These are phyloP conservation scores for Heliconius sara DNA, from an alignment of 2,888 invertebrate genomes.

Conservation along the genomic window DNA sequence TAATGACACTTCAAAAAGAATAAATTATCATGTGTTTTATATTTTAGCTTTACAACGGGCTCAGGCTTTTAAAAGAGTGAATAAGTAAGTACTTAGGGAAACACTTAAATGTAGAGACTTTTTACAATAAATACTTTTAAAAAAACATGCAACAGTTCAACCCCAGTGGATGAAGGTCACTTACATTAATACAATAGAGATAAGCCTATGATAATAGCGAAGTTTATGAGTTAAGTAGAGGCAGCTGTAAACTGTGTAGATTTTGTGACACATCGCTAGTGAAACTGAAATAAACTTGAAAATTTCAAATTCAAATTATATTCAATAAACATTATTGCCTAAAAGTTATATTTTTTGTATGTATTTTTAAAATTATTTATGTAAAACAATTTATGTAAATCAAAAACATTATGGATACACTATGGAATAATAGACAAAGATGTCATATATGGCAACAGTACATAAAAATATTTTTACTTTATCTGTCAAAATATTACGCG, in stretches of 20 bases:
- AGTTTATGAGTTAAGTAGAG: not conserved
- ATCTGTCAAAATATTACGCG: no score
- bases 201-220: not conserved
- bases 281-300: not conserved
- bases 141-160: not conserved
- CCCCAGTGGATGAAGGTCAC: not conserved
- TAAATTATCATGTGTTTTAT: not conserved
- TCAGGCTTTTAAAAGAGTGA: not conserved
- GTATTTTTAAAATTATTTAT: no score
- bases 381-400: no score
- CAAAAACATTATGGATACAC: no score
- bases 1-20: constrained; percentile 3
- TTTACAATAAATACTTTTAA: not conserved
- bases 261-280: not conserved
- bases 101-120: not conserved
- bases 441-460: no score
- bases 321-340: not conserved
- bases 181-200: not conserved
- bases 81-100: not conserved
- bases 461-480: no score
- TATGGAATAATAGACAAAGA: no score
- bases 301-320: not conserved
- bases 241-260: not conserved
- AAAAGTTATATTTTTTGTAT: no score
- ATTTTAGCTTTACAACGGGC: not conserved